Percentiles rank a stretch among this genome's conserved stretches.
Conservation (phyloP, 2,888 invertebrate species). For the Parochlus steinenii region DNA sequence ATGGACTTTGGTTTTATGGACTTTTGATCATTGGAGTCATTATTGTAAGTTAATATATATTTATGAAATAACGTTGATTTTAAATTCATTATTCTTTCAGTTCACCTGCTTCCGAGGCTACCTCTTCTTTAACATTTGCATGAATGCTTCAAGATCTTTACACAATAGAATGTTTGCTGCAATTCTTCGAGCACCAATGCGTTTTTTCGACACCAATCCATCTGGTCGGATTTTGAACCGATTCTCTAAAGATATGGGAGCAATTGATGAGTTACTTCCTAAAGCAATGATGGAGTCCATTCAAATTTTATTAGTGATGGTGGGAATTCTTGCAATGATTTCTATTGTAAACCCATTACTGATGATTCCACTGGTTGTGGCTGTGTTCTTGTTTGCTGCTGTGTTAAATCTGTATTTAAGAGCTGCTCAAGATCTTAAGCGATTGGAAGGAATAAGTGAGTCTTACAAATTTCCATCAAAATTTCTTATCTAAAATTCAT, state of each 20-base stretch:
- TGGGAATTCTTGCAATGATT: constrained; percentile 59
- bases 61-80: not conserved
- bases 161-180: constrained; percentile 75
- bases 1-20: constrained; percentile 29
- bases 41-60: constrained; percentile 18
- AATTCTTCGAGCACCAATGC: constrained; percentile 57
- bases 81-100: constrained; percentile 15
- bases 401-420: constrained; percentile 50
- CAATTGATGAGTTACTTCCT: constrained; percentile 40
- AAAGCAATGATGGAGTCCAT: constrained; percentile 35
- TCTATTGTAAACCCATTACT: constrained; percentile 52
- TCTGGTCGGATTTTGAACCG: constrained; percentile 57
- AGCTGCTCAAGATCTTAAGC: constrained; percentile 58
- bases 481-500: not conserved
- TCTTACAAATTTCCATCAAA: no score
- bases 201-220: constrained; percentile 76
- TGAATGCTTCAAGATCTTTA: constrained; percentile 55
- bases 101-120: constrained; percentile 41
- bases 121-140: constrained; percentile 57
- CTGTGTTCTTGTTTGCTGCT: constrained; percentile 43
- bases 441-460: constrained; percentile 52
- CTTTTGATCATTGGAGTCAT: constrained; percentile 26
- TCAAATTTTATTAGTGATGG: constrained; percentile 51
- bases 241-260: constrained; percentile 58
- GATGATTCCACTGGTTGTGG: constrained; percentile 44